phyloP scores from a whole-genome alignment of 2,888 invertebrate genomes.

The Caenorhabditis becei region DNA sequence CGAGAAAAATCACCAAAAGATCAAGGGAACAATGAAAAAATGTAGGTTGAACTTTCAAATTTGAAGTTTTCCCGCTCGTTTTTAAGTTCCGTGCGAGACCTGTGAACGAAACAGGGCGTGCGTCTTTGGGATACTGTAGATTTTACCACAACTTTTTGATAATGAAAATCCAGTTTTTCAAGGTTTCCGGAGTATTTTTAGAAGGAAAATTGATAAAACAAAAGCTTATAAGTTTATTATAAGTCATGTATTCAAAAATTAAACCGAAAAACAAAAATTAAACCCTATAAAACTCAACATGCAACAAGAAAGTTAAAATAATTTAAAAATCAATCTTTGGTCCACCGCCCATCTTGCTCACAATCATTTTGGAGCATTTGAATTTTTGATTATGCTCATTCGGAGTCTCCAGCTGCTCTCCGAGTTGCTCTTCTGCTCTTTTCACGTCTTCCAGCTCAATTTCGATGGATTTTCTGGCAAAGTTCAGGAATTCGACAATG shows the following conservation, averaged over 20 bases:
- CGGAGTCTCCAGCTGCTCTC: background rate
- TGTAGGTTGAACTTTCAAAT: conserved; percentile 2
- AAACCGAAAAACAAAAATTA: background rate
- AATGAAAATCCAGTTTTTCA: too few species aligned
- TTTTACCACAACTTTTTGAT: too few species aligned
- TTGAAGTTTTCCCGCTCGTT: background rate
- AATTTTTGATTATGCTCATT: background rate
- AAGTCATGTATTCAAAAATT: too few species aligned
- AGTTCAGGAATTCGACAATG: background rate
- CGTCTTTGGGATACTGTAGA: background rate
- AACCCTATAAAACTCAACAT: background rate
- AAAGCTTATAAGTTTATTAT: too few species aligned
- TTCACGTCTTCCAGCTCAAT: conserved; percentile 14
- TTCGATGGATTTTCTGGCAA: background rate
- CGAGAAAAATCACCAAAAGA: background rate
- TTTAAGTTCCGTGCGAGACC: background rate
- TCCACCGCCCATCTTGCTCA: conserved; percentile 51
- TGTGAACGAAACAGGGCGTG: background rate
- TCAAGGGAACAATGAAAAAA: background rate
- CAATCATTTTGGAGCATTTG: conserved; percentile 27
- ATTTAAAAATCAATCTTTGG: conserved; percentile 11
- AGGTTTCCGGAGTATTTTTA: too few species aligned
- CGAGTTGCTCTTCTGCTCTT: background rate
- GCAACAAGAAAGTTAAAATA: background rate
- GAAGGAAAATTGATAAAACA: too few species aligned